Conservation (phyloP, 2,113 vertebrate genomes). For the Oceanites oceanicus region DNA sequence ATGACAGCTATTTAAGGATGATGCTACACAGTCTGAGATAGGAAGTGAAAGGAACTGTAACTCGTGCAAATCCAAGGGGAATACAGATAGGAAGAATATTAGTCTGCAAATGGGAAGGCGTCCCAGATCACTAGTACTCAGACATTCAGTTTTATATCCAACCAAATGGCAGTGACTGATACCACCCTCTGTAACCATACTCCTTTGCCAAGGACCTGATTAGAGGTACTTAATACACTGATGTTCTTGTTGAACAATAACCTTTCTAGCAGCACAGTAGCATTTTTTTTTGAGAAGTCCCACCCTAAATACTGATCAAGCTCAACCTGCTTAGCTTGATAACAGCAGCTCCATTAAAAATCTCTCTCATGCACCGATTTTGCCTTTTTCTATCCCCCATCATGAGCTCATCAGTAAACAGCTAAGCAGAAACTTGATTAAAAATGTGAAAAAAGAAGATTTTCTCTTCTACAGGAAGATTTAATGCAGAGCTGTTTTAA, state of each 20-base stretch:
- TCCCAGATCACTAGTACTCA: background rate
- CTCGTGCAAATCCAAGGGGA: background rate
- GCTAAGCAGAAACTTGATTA: background rate
- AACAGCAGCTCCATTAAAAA: background rate
- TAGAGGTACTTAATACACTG: background rate
- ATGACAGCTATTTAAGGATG: background rate
- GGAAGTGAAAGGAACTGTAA: background rate
- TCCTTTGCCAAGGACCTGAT: background rate
- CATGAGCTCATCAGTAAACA: background rate
- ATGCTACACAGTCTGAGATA: background rate
- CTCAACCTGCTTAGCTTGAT: background rate
- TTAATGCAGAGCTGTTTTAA: conserved; percentile 39
- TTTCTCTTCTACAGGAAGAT: conserved; percentile 14
- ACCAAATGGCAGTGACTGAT: background rate
- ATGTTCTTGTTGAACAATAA: background rate
- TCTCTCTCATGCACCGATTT: background rate
- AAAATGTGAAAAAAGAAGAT: background rate
- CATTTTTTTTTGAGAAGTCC: background rate
- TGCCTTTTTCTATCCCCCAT: background rate
- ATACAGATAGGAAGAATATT: background rate
- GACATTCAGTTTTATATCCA: background rate
- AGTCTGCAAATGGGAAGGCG: background rate
- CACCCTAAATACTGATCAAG: background rate
- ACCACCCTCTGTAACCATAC: background rate
- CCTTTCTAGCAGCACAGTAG: background rate